Evolutionary conservation across 2,888 invertebrate genomes (phyloP), one percentile per base, ranked within the genome.

Genomic region (Thereva nobilitata): DNA sequence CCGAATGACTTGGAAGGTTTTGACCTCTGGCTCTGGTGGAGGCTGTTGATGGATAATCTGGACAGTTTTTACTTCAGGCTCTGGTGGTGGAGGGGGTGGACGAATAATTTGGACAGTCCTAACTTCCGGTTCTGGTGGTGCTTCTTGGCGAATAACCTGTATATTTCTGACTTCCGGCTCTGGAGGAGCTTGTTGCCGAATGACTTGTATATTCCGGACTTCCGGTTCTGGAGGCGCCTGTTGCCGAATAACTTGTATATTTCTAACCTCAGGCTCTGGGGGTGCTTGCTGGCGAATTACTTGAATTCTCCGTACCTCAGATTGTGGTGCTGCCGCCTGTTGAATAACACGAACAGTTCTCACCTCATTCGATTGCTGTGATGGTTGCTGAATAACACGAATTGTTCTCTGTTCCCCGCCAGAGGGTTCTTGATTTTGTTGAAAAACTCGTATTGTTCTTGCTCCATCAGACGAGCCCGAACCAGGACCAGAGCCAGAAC

Each of bases 1-100:
- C 4, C 37, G 52, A 1, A 65, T 49, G 10, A 65, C 40, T 42
- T 56, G 47, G 4, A 65, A 9, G n/a, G 55, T 55, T 5, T 56
- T 65, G 3, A 65, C 55, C 50, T 65, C 65, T 50, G 65, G 65
- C 9, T 38, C 55, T 35, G 65, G 55, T 35, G 64, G 45, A n/a
- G 40, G 38, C 38, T 38, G 37, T 35, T 64, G 64, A 9, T 57
- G 45, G n/a, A 67, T 50, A 44, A 64, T 38, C 12, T 56, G 42
- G 10, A 67, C 40, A 23, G 56, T 64, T 53, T 55, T 64, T 9
- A 67, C 47, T 45, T 64, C 50, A 35, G 56, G 64, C 4, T 44
- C 44, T 50, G 34, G 23, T 23, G 23, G 42, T 2, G 50, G 50
- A 4, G 47, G 53, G 23, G 56, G 67, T 7, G 54, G 45, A 3